Percentiles rank a stretch among this genome's conserved stretches.
Conservation (phyloP, 1,140 invertebrate species). For the Patella vulgata region DNA sequence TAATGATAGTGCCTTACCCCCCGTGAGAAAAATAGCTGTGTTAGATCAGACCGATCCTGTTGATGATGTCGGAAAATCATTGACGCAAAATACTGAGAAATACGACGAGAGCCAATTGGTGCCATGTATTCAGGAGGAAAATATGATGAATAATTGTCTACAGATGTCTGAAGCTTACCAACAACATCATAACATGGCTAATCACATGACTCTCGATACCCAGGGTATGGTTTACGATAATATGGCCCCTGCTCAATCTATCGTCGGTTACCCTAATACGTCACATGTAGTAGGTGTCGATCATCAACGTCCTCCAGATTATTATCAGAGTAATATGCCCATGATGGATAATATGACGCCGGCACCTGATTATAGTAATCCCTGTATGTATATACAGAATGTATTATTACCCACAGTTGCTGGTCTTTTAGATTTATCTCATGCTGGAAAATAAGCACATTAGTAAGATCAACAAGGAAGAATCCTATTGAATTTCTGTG, state of each 20-base stretch:
- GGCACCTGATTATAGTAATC: constrained; percentile 13
- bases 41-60: constrained; percentile 22
- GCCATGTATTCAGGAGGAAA: no score
- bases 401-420: constrained; percentile 21
- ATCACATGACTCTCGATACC: no score
- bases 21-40: constrained; percentile 42
- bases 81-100: not conserved
- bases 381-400: constrained; percentile 27
- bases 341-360: not conserved
- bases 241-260: not conserved
- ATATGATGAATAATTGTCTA: no score
- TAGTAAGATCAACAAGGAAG: no score
- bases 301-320: constrained; percentile 3
- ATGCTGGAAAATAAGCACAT: constrained; percentile 8
- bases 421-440: constrained; percentile 20
- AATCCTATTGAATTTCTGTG: no score
- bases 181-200: no score
- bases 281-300: not conserved
- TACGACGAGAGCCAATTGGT: no score
- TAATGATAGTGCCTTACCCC: constrained; percentile 40
- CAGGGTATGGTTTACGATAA: constrained; percentile 7
- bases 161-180: no score
- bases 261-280: constrained; percentile 2
- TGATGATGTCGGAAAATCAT: not conserved
- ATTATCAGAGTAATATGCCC: constrained; percentile 4